These are phyloP conservation scores for Eupelmus urozonus DNA, from an alignment of 2,888 invertebrate species.

Conservation along the genomic window DNA sequence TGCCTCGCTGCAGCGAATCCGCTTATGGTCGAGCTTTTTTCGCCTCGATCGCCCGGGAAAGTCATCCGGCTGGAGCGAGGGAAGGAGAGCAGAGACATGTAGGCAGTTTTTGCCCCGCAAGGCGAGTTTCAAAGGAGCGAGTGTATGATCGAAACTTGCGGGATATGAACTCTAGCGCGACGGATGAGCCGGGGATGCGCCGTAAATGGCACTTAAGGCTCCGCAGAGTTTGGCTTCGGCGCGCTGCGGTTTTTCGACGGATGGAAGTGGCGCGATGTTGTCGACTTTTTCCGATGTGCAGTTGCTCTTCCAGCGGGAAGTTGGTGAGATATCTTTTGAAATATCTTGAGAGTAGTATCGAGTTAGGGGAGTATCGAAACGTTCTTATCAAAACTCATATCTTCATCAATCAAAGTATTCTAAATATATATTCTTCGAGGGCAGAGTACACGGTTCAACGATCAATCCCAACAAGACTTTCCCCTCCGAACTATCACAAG, in stretches of 20 bases:
- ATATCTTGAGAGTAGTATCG: too few relatives aligned
- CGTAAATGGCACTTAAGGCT: constrained; percentile 46
- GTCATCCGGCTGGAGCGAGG: neutral
- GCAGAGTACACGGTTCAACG: too few relatives aligned
- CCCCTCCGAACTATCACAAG: too few relatives aligned
- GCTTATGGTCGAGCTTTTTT: constrained; percentile 9
- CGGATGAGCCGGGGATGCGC: constrained; percentile 32
- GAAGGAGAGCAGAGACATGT: neutral
- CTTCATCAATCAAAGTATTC: too few relatives aligned
- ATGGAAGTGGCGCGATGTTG: neutral
- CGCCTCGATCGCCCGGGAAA: constrained; percentile 6
- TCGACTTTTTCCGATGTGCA: neutral
- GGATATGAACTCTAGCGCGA: too few relatives aligned
- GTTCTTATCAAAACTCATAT: too few relatives aligned
- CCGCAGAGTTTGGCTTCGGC: constrained; percentile 21
- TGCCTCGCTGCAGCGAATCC: constrained; percentile 18
- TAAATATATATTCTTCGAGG: too few relatives aligned
- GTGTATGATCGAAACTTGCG: constrained; percentile 32
- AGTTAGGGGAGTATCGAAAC: too few relatives aligned
- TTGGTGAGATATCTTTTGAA: too few relatives aligned
- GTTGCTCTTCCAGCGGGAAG: too few relatives aligned
- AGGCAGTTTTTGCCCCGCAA: constrained; percentile 25
- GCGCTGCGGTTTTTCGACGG: neutral
- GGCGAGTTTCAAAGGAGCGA: neutral
- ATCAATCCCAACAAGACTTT: too few relatives aligned